Conservation (phyloP, 2,113 vertebrate species). For the Erpornis zantholeuca region DNA sequence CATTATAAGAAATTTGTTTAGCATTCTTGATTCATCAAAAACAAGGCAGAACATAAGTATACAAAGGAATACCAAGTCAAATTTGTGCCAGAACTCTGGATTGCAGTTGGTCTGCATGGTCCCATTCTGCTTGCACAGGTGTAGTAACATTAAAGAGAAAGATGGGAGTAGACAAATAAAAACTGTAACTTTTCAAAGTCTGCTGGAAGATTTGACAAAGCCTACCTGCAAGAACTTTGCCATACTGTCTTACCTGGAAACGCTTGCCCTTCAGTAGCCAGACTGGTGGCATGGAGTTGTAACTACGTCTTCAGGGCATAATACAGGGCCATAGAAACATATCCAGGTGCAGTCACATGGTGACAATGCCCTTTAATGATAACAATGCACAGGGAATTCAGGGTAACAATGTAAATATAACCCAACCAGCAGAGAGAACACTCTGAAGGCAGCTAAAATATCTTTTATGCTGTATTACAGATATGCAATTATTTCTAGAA, state of each 20-base stretch:
- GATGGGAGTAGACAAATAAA: not conserved
- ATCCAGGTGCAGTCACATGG: not conserved
- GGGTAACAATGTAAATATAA: not conserved
- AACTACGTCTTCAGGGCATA: rapidly evolving
- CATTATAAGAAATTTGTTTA: not conserved
- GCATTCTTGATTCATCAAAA: not conserved
- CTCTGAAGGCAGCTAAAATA: not conserved
- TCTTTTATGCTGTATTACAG: not conserved
- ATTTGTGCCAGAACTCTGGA: not conserved
- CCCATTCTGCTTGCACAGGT: not conserved
- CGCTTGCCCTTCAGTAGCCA: not conserved
- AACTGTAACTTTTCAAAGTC: not conserved
- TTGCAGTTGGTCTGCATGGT: not conserved
- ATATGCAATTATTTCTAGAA: not conserved
- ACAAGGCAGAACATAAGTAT: not conserved
- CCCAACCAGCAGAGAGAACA: not conserved
- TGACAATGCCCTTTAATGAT: not conserved
- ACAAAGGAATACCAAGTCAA: not conserved
- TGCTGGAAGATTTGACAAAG: not conserved
- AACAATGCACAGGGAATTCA: not conserved
- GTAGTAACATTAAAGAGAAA: not conserved
- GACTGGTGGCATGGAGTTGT: not conserved
- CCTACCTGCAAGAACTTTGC: not conserved
- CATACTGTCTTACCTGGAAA: not conserved
- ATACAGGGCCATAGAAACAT: not conserved